Percentiles rank a stretch among this genome's conserved stretches.
Evolutionary conservation across 2,888 invertebrate genomes (phyloP).

Genomic region (Catotricha subobsoleta): DNA sequence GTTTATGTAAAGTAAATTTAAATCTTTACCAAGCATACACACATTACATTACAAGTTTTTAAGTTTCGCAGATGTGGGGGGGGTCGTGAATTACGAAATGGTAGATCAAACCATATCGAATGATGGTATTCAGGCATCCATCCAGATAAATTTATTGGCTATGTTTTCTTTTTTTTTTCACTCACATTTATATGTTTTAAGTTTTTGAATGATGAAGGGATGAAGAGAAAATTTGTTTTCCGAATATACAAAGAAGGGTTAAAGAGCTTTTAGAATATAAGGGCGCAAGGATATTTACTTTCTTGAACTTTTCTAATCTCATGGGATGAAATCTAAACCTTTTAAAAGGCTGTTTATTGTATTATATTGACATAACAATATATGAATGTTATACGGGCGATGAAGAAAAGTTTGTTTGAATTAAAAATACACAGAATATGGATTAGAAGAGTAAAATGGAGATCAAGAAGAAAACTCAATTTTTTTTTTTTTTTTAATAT

Average conservation of each 20-base stretch:
- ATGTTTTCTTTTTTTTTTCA: background rate
- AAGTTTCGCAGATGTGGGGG: too few species aligned
- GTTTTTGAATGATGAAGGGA: too few species aligned
- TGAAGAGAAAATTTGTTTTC: background rate
- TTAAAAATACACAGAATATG: too few species aligned
- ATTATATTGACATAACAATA: constrained; percentile 6
- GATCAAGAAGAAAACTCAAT: too few species aligned
- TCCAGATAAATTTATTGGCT: constrained; percentile 5
- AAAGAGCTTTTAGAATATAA: background rate
- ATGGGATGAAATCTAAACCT: constrained; percentile 7
- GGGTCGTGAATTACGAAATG: too few species aligned
- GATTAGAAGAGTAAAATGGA: too few species aligned
- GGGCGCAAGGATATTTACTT: background rate
- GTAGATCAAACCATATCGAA: constrained; percentile 6
- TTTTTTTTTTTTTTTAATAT: too few species aligned
- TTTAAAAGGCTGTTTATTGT: constrained; percentile 8
- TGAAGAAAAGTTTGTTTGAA: too few species aligned
- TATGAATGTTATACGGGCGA: constrained; percentile 3
- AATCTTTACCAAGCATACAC: too few species aligned
- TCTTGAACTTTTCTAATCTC: constrained; percentile 1
- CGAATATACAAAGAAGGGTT: background rate
- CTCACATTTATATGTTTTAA: background rate
- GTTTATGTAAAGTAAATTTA: too few species aligned
- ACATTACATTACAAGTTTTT: too few species aligned
- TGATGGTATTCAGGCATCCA: constrained; percentile 5